These are phyloP conservation scores for Natator depressus DNA, from an alignment of 2,113 vertebrate species.

Conservation along the genomic window DNA sequence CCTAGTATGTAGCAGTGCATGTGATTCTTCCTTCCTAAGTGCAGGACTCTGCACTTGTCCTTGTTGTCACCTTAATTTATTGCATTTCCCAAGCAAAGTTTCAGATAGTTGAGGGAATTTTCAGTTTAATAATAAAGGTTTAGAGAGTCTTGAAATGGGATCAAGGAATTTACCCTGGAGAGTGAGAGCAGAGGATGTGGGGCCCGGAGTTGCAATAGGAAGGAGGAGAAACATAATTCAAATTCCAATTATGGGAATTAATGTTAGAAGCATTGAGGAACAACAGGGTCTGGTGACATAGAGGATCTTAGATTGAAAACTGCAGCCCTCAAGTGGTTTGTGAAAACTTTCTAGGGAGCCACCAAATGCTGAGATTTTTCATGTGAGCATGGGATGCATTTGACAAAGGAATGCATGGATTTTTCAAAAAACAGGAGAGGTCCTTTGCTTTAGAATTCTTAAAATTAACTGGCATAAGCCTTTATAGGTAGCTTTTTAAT, in stretches of 20 bases:
- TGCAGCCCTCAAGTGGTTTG: not conserved
- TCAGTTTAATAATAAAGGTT: not conserved
- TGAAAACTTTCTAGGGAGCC: not conserved
- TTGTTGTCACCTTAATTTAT: not conserved
- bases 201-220: not conserved
- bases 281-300: fast-evolving
- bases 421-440: not conserved
- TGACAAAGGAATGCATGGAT: not conserved
- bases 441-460: not conserved
- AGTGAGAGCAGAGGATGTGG: not conserved
- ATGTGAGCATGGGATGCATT: not conserved
- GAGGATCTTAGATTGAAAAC: not conserved
- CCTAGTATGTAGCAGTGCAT: too few relatives aligned
- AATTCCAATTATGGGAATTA: not conserved
- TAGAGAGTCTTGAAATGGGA: not conserved
- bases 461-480: not conserved
- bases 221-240: not conserved
- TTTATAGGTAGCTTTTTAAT: not conserved
- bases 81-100: not conserved
- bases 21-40: too few relatives aligned
- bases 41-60: too few relatives aligned
- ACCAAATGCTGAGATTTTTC: fast-evolving
- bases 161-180: not conserved
- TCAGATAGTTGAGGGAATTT: not conserved
- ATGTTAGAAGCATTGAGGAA: not conserved